Base-by-base conservation (phyloP, 2,888 invertebrate species). In the Xestia ashworthii region DNA sequence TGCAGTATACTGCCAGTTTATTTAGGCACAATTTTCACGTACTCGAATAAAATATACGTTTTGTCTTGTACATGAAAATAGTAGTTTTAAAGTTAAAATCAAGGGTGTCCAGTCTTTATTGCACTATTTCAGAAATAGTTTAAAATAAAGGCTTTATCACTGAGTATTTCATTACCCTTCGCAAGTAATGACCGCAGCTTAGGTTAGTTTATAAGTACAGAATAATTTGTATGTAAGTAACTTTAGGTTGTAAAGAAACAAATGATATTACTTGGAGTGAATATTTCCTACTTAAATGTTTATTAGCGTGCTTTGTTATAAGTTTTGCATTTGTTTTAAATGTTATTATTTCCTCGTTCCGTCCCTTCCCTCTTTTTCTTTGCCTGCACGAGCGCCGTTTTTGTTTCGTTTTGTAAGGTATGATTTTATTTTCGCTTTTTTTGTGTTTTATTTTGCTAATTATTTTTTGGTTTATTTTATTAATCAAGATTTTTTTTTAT, bases 61-160 rank as follows among this genome's bases (percentile, higher is more conserved):
- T 55, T 19, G 53, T 74, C 32, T n/a, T 79, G 60, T 79, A 68
- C 68, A 71, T 65, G 74, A 62, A 74, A 50, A 62, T 71, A 14
- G 68, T 83, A 74, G 53, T 80, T 76, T 74, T 75, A 66, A 77
- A 67, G 64, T 76, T 72, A 62, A 19, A 12, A 16, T 69, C 76
- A 73, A 72, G 91, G 92, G 93, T 93, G 91, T 89, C 88, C 87
- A 90, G 89, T 93, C 94, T 96, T 95, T 95, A 94, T 94, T 93
- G 89, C 91, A 94, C 96, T 96, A 96, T 96, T 96, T 95, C 80
- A 92, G 88, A 95, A 96, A 96, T 96, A 96, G 96, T 95, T 91
- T 81, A 85, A 87, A 76, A 92, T 95, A 94, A 95, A 95, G 95
- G 82, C 91, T 89, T 88, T 81, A 89, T 91, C 91, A 92, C 90